Evolutionary conservation across 37 sponge, comb jelly and placozoan species (phyloP), one percentile per base, ranked within the genome.

Genomic region (Axinella damicornis): DNA sequence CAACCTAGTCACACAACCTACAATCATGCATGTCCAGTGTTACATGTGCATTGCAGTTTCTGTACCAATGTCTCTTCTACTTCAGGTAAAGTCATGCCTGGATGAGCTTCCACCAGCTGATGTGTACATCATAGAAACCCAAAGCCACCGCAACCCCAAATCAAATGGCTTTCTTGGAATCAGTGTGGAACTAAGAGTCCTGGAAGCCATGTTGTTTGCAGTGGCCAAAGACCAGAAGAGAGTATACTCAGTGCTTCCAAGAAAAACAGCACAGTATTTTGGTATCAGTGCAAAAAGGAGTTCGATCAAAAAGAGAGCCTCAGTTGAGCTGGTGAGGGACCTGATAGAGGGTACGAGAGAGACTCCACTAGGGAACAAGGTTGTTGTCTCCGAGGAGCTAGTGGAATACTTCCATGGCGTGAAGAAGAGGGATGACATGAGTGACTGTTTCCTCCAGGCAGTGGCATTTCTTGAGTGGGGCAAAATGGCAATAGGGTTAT

Each of bases 391-490:
- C 0, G 37, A 80, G 35, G 37, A 52, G 40, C 24, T 71, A 2
- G 41, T 54, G 28, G 30, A 58, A 15, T 71, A 82, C 60, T 82
- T 71, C 46, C 2, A 15, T 27, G 5, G 14, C 9, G 30, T 57
- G 62, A 70, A 70, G 62, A 82, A 82, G 73, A 82, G 71, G 39
- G 82, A 82, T 82, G 82, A 82, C 71, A 38, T 82, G 41, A 71
- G 82, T 70, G 82, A 82, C 62, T 71, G 82, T 36, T 36, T 82
- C 5, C 61, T 82, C 14, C 72, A 71, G 2, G 71, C 82, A 20
- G n/a, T 82, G 0, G 82, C 82, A 59, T 1, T 82, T 18, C 38
- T 70, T 32, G 82, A 82, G 33, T 82, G 82, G 82, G 39, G 27
- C 46, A 60, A 71, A 36, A 71, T 82, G 82, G 46, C 46, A 12